Evolutionary conservation across 1,140 invertebrate genomes (phyloP).

Genomic region (Drosophila nannoptera): DNA sequence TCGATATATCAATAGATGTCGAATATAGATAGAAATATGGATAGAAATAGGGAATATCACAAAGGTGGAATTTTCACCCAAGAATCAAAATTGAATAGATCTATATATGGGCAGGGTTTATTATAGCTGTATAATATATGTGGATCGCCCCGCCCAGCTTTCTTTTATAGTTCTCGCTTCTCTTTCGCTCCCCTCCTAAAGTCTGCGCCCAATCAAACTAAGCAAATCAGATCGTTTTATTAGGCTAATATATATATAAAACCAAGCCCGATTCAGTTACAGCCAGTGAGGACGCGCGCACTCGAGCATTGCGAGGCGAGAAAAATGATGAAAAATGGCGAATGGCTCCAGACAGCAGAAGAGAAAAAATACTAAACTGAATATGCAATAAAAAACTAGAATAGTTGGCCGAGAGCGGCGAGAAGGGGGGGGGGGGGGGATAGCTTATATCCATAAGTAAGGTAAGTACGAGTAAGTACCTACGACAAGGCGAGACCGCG

Average conservation of each 20-base stretch:
- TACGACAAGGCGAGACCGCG: slow-evolving; percentile 48
- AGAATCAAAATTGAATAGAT: no score
- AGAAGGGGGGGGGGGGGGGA: neutral
- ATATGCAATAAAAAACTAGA: slow-evolving; percentile 16
- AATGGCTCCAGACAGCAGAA: slow-evolving; percentile 5
- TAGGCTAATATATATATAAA: slow-evolving; percentile 28
- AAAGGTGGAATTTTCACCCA: no score
- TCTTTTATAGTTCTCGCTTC: no score
- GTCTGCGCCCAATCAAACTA: slow-evolving; percentile 28
- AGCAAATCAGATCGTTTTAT: slow-evolving; percentile 51
- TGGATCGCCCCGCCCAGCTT: no score
- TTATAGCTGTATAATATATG: no score
- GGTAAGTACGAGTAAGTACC: slow-evolving; percentile 48
- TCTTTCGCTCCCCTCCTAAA: no score
- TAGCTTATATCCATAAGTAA: slow-evolving; percentile 29
- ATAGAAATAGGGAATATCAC: no score
- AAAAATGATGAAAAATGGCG: slow-evolving; percentile 39
- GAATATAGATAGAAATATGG: no score
- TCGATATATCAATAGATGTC: no score
- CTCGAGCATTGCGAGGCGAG: slow-evolving; percentile 39
- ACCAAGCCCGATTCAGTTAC: slow-evolving; percentile 21
- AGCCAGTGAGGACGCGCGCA: slow-evolving; percentile 25
- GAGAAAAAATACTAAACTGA: slow-evolving; percentile 6
- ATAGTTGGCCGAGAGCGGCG: neutral
- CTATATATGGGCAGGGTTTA: no score